These are phyloP conservation scores for Drosophila peninsularis DNA, from an alignment of 2,888 invertebrate species.

Conservation along the genomic window DNA sequence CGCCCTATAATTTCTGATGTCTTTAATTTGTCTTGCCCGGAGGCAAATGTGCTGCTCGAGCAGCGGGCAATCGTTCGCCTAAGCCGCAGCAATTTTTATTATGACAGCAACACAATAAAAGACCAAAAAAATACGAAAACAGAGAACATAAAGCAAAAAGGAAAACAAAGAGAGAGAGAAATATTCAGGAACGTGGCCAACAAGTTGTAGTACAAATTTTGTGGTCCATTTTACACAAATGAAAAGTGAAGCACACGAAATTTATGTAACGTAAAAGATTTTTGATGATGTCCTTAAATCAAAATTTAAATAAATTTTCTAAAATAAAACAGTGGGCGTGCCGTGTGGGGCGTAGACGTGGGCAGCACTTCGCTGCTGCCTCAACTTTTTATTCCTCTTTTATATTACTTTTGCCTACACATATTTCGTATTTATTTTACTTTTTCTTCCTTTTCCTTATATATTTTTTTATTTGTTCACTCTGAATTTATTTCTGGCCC, in stretches of 20 bases:
- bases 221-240: slow-evolving; percentile 79
- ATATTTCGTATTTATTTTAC: slow-evolving; percentile 61
- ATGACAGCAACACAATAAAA: slow-evolving; percentile 67
- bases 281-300: slow-evolving; percentile 81
- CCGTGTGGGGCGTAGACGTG: not conserved
- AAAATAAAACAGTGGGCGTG: slow-evolving; percentile 45
- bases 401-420: slow-evolving; percentile 51
- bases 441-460: slow-evolving; percentile 39
- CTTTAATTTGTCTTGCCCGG: slow-evolving; percentile 75
- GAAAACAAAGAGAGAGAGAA: slow-evolving; percentile 3
- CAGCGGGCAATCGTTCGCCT: slow-evolving; percentile 37
- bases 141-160: slow-evolving; percentile 15
- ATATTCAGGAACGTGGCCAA: slow-evolving; percentile 39
- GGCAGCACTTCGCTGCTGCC: slow-evolving; percentile 5
- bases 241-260: slow-evolving; percentile 69
- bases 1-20: slow-evolving; percentile 80
- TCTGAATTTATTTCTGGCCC: slow-evolving; percentile 62
- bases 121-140: slow-evolving; percentile 1
- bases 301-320: slow-evolving; percentile 78
- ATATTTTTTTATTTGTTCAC: slow-evolving; percentile 47
- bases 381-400: slow-evolving; percentile 42
- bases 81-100: slow-evolving; percentile 78
- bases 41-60: slow-evolving; percentile 26
- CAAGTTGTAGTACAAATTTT: slow-evolving; percentile 77
- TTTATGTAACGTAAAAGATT: slow-evolving; percentile 81